phyloP scores from a whole-genome alignment of 2,113 vertebrate species.

The Lates calcarifer region DNA sequence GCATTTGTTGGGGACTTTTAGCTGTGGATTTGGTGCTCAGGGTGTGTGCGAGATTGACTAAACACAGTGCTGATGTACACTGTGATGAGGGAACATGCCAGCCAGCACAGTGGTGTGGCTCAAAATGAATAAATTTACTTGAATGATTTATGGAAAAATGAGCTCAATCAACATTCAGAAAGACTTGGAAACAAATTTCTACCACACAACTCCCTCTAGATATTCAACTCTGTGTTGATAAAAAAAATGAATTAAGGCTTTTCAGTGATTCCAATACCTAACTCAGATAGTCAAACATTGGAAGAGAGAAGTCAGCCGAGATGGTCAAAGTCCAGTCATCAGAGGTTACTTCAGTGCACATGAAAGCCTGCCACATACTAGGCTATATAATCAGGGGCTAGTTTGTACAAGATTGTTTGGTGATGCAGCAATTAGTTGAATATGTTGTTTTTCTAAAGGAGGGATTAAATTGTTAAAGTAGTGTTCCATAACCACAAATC shows the following conservation, averaged over 20 bases:
- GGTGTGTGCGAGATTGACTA: background rate
- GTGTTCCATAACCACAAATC: background rate
- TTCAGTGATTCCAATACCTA: conserved; percentile 17
- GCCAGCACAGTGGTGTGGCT: background rate
- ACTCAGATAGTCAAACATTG: conserved; percentile 39
- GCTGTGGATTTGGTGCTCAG: background rate
- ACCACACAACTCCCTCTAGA: background rate
- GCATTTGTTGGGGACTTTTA: background rate
- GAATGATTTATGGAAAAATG: background rate
- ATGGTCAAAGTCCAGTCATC: conserved; percentile 58
- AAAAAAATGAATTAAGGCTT: conserved; percentile 26
- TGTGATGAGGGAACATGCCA: background rate
- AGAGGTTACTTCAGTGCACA: conserved; percentile 45
- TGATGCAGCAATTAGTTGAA: background rate
- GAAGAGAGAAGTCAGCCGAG: conserved; percentile 46
- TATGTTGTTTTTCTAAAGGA: background rate
- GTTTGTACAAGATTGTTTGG: conserved; percentile 25
- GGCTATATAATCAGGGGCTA: background rate
- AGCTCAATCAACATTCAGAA: background rate
- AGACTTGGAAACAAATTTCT: background rate
- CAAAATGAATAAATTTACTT: background rate
- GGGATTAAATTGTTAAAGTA: background rate
- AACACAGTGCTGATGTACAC: background rate
- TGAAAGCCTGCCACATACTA: conserved; percentile 23
- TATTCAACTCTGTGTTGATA: conserved; percentile 22